Conservation (phyloP, 1,140 invertebrate genomes). For the Brachionus asplanchnoidis region DNA sequence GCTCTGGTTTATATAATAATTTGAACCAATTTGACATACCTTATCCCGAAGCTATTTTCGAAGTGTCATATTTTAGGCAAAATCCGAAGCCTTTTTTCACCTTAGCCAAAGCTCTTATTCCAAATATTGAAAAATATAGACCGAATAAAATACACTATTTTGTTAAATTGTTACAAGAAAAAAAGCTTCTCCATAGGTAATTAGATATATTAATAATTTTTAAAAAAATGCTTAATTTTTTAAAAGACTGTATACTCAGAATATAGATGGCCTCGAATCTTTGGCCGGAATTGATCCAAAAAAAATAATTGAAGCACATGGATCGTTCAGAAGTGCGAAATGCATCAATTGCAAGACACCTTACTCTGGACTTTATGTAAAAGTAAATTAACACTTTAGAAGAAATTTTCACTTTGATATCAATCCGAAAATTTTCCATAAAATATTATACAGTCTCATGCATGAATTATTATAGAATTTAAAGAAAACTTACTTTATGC, state of each 20-base stretch:
- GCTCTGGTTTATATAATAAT: constrained; percentile 14
- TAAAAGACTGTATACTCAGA: constrained; percentile 61
- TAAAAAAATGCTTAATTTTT: neutral
- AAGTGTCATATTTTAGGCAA: constrained; percentile 75
- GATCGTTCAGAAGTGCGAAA: constrained; percentile 80
- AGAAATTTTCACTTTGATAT: no score
- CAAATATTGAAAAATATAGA: constrained; percentile 60
- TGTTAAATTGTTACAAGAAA: constrained; percentile 39
- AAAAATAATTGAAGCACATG: constrained; percentile 86
- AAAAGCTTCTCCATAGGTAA: neutral
- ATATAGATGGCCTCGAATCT: constrained; percentile 86
- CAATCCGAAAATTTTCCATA: neutral
- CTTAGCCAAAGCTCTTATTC: constrained; percentile 81
- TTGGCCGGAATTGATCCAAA: constrained; percentile 76
- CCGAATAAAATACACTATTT: constrained; percentile 39
- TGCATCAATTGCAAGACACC: constrained; percentile 72
- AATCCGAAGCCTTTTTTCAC: constrained; percentile 84
- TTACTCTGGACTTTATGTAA: constrained; percentile 58
- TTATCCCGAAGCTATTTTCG: constrained; percentile 80
- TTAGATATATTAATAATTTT: neutral
- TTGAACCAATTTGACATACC: constrained; percentile 17
- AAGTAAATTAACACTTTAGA: neutral
- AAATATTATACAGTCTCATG: neutral
- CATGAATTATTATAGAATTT: no score
- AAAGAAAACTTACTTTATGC: no score